These are phyloP conservation scores for Coleophora flavipennella DNA, from an alignment of 2,888 invertebrate genomes.

Conservation along the genomic window DNA sequence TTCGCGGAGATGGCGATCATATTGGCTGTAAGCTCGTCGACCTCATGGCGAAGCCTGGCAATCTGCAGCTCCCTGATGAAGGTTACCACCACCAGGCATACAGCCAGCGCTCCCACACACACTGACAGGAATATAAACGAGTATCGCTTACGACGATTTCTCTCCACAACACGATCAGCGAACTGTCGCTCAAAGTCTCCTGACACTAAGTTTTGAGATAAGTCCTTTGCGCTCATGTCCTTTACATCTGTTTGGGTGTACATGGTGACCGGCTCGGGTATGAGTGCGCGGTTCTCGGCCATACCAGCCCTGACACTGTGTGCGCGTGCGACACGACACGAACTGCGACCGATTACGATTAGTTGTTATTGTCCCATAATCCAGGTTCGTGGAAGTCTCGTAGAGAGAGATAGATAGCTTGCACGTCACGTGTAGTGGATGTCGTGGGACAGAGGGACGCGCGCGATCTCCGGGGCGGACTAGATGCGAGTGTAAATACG, in stretches of 20 bases:
- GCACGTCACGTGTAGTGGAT: constrained; percentile 27
- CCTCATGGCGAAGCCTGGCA: constrained; percentile 40
- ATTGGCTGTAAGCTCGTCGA: constrained; percentile 51
- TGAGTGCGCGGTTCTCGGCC: constrained; percentile 56
- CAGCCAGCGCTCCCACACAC: constrained; percentile 32
- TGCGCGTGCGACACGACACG: constrained; percentile 31
- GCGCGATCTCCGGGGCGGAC: constrained; percentile 37
- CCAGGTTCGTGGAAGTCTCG: constrained; percentile 35
- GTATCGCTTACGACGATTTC: constrained; percentile 31
- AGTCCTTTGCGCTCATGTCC: constrained; percentile 48
- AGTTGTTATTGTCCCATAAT: constrained; percentile 51
- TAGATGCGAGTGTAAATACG: constrained; percentile 40
- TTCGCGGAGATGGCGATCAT: constrained; percentile 49
- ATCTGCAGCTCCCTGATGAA: constrained; percentile 51
- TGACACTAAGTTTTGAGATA: constrained; percentile 60
- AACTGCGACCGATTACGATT: constrained; percentile 26
- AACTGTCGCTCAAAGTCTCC: constrained; percentile 60
- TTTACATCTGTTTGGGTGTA: constrained; percentile 45
- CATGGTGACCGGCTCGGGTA: constrained; percentile 45
- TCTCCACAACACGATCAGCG: constrained; percentile 35
- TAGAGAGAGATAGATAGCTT: constrained; percentile 24
- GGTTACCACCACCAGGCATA: constrained; percentile 47
- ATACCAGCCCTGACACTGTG: constrained; percentile 46
- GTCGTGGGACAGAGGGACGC: constrained; percentile 23
- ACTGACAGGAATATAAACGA: constrained; percentile 24